Percentiles rank a stretch among this genome's conserved stretches.
Evolutionary conservation across 92 coral and sea anemone genomes (phyloP).

Genomic region (Parazoanthus darwini): DNA sequence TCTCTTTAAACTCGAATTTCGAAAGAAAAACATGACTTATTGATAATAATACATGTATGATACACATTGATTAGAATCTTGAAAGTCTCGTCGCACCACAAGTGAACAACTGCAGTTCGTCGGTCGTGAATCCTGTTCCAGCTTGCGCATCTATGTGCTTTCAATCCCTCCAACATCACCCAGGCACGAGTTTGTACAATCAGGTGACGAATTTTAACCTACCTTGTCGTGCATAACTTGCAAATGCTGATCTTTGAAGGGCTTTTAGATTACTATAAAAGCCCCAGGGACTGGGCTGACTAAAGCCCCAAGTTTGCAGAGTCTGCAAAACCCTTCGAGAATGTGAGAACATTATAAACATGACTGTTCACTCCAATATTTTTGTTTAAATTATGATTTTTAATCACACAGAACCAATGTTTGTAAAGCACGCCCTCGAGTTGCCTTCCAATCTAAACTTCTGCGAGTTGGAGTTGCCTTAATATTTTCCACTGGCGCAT

Average conservation of each 20-base stretch:
- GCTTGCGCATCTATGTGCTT: not conserved
- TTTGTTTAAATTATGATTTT: slow-evolving; percentile 4
- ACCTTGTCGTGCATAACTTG: slow-evolving; percentile 25
- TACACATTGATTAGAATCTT: not conserved
- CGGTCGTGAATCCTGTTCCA: not conserved
- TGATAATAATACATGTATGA: not conserved
- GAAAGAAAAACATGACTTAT: not conserved
- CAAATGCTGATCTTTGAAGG: not conserved
- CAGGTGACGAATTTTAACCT: not conserved
- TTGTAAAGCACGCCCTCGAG: not conserved
- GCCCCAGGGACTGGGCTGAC: not conserved
- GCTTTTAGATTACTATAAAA: slow-evolving; percentile 1
- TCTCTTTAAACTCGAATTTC: not conserved
- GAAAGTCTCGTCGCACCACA: not conserved
- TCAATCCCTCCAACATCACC: not conserved
- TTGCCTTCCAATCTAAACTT: not conserved
- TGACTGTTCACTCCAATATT: slow-evolving; percentile 8
- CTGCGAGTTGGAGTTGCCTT: not conserved
- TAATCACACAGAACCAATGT: slow-evolving; percentile 21
- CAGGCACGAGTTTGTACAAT: not conserved
- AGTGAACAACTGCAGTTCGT: not conserved
- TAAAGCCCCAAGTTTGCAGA: slow-evolving; percentile 3
- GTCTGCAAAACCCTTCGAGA: slow-evolving; percentile 2
- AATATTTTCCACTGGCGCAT: not conserved
- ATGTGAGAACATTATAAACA: slow-evolving; percentile 1